These are phyloP conservation scores for Acleris laterana DNA, from an alignment of 2,888 invertebrate species.

Conservation along the genomic window DNA sequence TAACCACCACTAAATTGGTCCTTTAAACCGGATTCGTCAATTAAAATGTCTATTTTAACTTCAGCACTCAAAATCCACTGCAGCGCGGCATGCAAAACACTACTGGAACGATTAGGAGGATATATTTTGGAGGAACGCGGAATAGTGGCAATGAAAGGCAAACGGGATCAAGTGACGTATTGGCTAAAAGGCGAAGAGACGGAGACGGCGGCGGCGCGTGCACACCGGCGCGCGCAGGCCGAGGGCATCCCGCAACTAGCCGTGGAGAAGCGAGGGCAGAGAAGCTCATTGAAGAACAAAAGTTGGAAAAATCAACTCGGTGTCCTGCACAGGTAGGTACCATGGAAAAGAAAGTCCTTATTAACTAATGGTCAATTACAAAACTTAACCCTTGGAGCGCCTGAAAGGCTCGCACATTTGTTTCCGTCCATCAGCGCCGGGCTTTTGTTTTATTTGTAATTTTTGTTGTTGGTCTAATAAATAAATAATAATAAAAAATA, in stretches of 20 bases:
- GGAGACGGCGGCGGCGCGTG: conserved; percentile 82
- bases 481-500: no score
- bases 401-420: no score
- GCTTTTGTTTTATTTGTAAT: no score
- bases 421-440: no score
- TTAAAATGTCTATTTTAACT: conserved; percentile 42
- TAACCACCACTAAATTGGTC: conserved; percentile 17
- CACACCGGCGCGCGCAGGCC: conserved; percentile 72
- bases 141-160: conserved; percentile 91
- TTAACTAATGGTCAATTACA: no score
- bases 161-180: conserved; percentile 90
- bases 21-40: conserved; percentile 19
- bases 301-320: conserved; percentile 82
- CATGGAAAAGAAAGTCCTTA: no score
- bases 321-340: conserved; percentile 71
- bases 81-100: conserved; percentile 88
- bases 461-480: no score
- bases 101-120: conserved; percentile 89
- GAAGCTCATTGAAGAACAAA: conserved; percentile 88
- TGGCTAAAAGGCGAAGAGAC: conserved; percentile 92
- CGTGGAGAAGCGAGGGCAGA: conserved; percentile 58
- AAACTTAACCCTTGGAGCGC: no score
- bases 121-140: conserved; percentile 91
- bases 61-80: conserved; percentile 93
- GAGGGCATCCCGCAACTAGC: conserved; percentile 65